Percentiles rank a stretch among this genome's conserved stretches.
These are phyloP conservation scores for Amphiprion ocellaris DNA, from an alignment of 2,113 vertebrate species.

Conservation along the genomic window DNA sequence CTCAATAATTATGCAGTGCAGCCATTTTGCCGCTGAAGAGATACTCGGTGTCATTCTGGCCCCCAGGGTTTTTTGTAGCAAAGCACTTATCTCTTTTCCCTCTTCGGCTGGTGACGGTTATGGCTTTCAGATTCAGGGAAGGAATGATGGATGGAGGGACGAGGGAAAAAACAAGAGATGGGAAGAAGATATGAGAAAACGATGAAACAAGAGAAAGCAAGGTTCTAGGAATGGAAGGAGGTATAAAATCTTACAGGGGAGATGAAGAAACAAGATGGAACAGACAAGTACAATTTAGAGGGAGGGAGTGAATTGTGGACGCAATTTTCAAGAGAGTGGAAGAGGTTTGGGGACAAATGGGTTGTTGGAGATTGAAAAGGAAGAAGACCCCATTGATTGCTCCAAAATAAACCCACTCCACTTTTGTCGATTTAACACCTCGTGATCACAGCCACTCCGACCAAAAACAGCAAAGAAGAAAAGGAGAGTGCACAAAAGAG, in stretches of 20 bases:
- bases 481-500: background rate
- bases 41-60: constrained; percentile 6
- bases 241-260: constrained; percentile 11
- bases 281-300: constrained; percentile 27
- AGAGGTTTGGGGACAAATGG: constrained; percentile 42
- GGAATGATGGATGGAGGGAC: background rate
- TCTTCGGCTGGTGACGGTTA: constrained; percentile 11
- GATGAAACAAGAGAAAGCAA: background rate
- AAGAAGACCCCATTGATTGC: constrained; percentile 33
- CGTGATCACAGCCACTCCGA: constrained; percentile 12
- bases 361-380: constrained; percentile 39
- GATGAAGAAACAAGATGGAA: constrained; percentile 19
- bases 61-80: constrained; percentile 2
- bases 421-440: constrained; percentile 60
- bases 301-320: constrained; percentile 27
- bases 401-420: constrained; percentile 57
- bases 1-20: background rate
- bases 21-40: constrained; percentile 8
- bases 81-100: constrained; percentile 29
- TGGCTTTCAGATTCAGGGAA: constrained; percentile 11
- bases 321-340: constrained; percentile 40
- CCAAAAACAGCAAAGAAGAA: background rate
- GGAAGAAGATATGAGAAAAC: background rate
- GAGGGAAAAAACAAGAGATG: background rate
- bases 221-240: constrained; percentile 9